Conservation (phyloP, 2,113 vertebrate species). For the Scomber japonicus region DNA sequence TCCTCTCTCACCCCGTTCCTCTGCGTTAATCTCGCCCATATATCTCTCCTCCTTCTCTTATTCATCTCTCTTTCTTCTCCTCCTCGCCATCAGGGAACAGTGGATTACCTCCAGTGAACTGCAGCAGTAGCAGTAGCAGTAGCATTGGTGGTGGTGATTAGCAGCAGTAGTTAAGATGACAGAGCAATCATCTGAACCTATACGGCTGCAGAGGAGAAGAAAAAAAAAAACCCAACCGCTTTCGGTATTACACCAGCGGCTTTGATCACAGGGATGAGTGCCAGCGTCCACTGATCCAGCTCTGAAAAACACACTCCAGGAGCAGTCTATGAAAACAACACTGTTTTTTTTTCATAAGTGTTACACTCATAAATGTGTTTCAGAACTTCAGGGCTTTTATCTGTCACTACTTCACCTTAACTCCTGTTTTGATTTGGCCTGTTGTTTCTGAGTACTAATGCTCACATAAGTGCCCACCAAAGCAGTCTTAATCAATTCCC, state of each 20-base stretch:
- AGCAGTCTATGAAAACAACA: constrained; percentile 3
- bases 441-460: constrained; percentile 39
- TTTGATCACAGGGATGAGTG: constrained; percentile 74
- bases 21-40: constrained; percentile 5
- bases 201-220: constrained; percentile 17
- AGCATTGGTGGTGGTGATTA: neutral
- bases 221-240: constrained; percentile 7
- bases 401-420: constrained; percentile 5
- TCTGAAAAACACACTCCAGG: constrained; percentile 12
- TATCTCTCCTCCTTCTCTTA: neutral
- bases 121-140: neutral
- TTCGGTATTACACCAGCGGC: constrained; percentile 34
- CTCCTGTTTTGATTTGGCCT: constrained; percentile 15
- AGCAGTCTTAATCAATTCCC: constrained; percentile 63
- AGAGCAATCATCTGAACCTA: constrained; percentile 50
- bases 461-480: constrained; percentile 45
- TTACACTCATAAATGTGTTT: neutral
- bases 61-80: neutral
- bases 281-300: constrained; percentile 42
- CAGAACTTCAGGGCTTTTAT: neutral
- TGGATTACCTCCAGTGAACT: constrained; percentile 38
- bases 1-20: constrained; percentile 5
- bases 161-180: constrained; percentile 49
- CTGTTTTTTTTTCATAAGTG: neutral
- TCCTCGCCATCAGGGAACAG: constrained; percentile 13